Evolutionary conservation across 2,888 invertebrate genomes (phyloP), one percentile per base, ranked within the genome.

Genomic region (Tiliacea aurago): DNA sequence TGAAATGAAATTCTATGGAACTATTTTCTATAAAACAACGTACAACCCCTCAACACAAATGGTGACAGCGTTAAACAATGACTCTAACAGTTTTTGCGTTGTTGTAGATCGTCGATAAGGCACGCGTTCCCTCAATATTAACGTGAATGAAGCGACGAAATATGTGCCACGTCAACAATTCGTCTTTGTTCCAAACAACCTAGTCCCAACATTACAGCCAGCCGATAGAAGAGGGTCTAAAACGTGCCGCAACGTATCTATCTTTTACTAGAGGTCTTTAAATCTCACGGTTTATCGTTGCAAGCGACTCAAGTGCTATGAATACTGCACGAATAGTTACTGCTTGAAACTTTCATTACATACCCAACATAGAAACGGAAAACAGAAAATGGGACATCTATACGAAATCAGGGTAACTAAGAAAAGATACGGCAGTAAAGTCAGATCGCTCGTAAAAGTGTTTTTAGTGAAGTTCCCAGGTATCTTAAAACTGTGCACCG

Each of bases 201-300:
- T 33, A 28, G 33, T 28, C 13, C n/a, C 58, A 55, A 71, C 45
- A 51, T 70, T 70, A 63, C 55, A 45, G 72, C 20, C 47, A n/a
- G 64, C 20, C 58, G 43, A 58, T 56, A 28, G 41, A 13, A 56
- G 45, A 28, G 56, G 15, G 15, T 51, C 33, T 51, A 23, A 61
- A 61, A 20, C 61, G 49, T 61, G 62, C 62, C 66, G 78, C 74
- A 68, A 59, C 59, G 43, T 67, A 75, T 82, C 70, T 68, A 53
- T 73, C 66, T 73, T 53, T 72, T 79, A 55, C 56, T 74, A 43
- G 65, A 71, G 69, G 58, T 79, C 75, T 79, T 79, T 83, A 79
- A 79, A 76, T 74, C 71, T 51, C 45, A 59, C 59, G 28, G 47
- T 79, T 81, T 83, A 81, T 81, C 66, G 75, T 13, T 70, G 71